phyloP scores from a whole-genome alignment of 2,797 vertebrate species.

The Mormyrops attenuatus region DNA sequence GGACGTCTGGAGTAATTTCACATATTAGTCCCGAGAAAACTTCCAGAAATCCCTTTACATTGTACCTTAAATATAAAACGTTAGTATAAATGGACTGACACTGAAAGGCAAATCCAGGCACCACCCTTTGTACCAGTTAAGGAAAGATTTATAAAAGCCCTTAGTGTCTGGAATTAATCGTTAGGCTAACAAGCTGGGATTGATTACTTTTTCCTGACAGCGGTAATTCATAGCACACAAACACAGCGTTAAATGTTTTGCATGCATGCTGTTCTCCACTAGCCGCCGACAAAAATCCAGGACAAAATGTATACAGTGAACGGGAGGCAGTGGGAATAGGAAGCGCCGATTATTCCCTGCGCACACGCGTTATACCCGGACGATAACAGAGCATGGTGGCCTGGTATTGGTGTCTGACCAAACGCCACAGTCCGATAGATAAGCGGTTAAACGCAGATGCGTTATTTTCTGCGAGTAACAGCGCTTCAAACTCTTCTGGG shows the following conservation, averaged over 20 bases:
- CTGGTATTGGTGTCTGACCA: neutral
- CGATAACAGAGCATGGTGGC: neutral
- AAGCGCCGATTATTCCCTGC: slow-evolving; percentile 2
- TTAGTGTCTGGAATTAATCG: slow-evolving; percentile 12
- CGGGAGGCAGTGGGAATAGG: neutral
- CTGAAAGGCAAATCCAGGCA: slow-evolving; percentile 5
- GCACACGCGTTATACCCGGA: neutral
- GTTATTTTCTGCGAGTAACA: neutral
- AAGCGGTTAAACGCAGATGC: neutral
- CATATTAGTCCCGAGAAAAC: neutral
- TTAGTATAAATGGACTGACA: neutral
- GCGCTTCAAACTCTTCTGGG: neutral
- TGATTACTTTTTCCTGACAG: slow-evolving; percentile 12
- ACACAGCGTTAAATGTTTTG: neutral
- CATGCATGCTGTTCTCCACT: neutral
- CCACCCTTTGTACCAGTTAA: neutral
- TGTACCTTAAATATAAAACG: neutral
- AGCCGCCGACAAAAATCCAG: neutral
- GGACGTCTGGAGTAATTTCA: neutral
- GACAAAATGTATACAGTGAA: neutral
- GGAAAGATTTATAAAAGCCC: slow-evolving; percentile 8
- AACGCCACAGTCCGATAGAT: neutral
- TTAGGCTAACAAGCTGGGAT: slow-evolving; percentile 15
- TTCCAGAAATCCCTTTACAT: neutral
- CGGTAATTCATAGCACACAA: neutral